These are phyloP conservation scores for Rafetus swinhoei DNA, from an alignment of 2,113 vertebrate species.

Conservation along the genomic window DNA sequence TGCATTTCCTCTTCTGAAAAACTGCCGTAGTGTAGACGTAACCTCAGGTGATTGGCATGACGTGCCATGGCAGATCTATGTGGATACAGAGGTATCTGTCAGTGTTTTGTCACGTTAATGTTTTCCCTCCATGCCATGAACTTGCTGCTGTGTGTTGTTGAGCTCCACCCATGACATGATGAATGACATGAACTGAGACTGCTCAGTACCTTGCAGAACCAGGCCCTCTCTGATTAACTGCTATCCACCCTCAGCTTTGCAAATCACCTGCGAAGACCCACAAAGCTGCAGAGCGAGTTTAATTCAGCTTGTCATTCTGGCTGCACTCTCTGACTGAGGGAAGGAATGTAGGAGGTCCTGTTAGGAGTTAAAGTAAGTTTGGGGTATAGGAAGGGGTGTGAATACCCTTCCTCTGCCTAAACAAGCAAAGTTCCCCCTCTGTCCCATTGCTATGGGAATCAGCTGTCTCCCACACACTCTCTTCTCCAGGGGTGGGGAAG, in stretches of 20 bases:
- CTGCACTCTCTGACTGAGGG: background rate
- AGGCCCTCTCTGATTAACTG: background rate
- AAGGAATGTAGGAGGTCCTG: background rate
- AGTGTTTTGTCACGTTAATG: background rate
- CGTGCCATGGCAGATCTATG: background rate
- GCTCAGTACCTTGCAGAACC: background rate
- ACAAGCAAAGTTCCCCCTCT: background rate
- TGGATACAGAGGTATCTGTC: background rate
- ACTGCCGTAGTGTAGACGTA: no score
- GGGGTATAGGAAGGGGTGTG: background rate
- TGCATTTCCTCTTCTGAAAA: no score
- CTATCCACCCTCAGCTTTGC: background rate
- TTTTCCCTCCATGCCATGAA: background rate
- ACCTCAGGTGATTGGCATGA: background rate
- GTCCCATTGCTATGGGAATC: background rate
- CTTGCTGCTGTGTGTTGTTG: background rate
- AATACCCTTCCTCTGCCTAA: background rate
- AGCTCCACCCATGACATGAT: background rate
- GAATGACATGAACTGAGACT: background rate
- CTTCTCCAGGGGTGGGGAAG: background rate
- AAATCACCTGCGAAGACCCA: fast-evolving
- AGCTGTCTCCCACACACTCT: background rate
- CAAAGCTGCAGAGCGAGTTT: background rate
- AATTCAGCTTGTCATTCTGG: background rate
- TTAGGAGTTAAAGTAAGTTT: background rate